Evolutionary conservation across 2,888 invertebrate species (phyloP).

Genomic region (Lepidonotus clava): DNA sequence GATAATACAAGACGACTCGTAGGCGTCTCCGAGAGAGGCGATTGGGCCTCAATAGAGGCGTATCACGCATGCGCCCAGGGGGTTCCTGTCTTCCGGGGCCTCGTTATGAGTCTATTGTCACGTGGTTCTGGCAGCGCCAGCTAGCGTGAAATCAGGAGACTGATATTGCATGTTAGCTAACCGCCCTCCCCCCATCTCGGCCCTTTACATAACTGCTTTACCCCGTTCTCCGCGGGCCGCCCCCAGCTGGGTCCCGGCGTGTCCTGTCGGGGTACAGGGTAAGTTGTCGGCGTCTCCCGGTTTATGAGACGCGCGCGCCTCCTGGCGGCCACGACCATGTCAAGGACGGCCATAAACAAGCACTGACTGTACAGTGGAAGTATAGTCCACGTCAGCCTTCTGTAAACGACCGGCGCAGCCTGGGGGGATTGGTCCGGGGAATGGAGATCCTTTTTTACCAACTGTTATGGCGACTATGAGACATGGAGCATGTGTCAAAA

Average conservation of each 20-base stretch:
- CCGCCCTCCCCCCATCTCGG: not conserved
- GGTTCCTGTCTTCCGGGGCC: not conserved
- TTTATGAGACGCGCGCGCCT: too few relatives aligned
- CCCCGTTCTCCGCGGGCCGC: not conserved
- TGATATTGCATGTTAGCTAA: constrained; percentile 31
- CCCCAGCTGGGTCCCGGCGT: not conserved
- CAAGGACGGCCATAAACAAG: too few relatives aligned
- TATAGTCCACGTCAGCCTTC: too few relatives aligned
- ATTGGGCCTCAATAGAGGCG: constrained; percentile 18
- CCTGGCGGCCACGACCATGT: too few relatives aligned
- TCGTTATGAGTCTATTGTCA: constrained; percentile 43
- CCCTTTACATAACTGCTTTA: not conserved
- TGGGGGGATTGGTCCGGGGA: too few relatives aligned
- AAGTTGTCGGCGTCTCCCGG: too few relatives aligned
- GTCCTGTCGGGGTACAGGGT: not conserved
- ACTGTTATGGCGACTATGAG: too few relatives aligned
- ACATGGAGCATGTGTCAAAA: too few relatives aligned
- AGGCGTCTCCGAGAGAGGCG: constrained; percentile 1
- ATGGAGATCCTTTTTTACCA: too few relatives aligned
- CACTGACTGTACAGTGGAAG: too few relatives aligned
- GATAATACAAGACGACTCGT: constrained; percentile 23
- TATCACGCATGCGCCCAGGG: not conserved
- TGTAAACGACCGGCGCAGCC: too few relatives aligned
- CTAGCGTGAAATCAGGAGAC: constrained; percentile 32
- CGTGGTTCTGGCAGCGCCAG: not conserved